Percentiles rank a stretch among this genome's conserved stretches.
These are phyloP conservation scores for Myathropa florea DNA, from an alignment of 2,888 invertebrate species.

Conservation along the genomic window DNA sequence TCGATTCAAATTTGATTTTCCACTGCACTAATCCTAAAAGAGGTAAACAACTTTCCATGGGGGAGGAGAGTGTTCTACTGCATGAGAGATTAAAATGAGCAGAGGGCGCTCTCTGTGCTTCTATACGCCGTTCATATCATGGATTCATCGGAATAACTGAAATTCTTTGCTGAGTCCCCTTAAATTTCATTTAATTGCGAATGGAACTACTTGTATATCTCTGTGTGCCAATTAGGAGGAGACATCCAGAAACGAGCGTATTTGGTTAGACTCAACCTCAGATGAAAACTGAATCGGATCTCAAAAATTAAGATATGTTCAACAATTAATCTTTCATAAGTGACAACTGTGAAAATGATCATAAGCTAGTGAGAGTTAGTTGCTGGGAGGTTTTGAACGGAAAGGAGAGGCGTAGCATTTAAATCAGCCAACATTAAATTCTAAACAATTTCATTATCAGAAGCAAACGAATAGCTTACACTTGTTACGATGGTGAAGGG, in stretches of 20 bases:
- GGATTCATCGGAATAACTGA: conserved; percentile 18
- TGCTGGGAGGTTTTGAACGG: background rate
- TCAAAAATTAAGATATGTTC: background rate
- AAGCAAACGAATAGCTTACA: too few relatives aligned
- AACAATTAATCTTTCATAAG: background rate
- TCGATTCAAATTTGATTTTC: conserved; percentile 64
- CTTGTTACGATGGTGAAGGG: background rate
- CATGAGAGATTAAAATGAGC: background rate
- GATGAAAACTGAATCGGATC: background rate
- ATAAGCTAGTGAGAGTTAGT: too few relatives aligned
- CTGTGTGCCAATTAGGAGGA: conserved; percentile 35
- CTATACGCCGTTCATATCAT: background rate
- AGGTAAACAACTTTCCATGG: conserved; percentile 51
- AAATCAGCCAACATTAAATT: background rate
- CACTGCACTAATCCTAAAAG: conserved; percentile 63
- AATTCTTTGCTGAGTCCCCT: conserved; percentile 31
- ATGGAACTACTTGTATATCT: conserved; percentile 9
- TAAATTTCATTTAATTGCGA: conserved; percentile 18
- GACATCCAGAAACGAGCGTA: too few relatives aligned
- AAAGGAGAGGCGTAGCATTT: background rate
- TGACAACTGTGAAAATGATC: background rate
- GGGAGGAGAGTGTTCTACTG: conserved; percentile 1
- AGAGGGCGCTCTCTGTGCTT: conserved; percentile 4
- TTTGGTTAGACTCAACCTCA: too few relatives aligned
- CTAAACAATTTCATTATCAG: background rate